Conservation (phyloP, 2,797 vertebrate species). For the Pantherophis vulpinus region DNA sequence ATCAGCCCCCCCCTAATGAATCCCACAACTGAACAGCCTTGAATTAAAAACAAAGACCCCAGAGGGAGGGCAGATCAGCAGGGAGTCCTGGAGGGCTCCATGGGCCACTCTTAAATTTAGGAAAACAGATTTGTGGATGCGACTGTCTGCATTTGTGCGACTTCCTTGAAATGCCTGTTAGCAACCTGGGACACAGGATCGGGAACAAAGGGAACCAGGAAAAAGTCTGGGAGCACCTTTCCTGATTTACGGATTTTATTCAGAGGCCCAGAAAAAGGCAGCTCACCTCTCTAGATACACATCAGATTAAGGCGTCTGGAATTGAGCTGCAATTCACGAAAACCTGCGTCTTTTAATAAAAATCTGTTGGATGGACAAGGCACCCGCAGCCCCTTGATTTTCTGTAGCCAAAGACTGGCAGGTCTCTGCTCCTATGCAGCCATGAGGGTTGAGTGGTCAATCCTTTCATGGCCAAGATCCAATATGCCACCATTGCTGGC, state of each 20-base stretch:
- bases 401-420: background rate
- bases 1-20: background rate
- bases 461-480: background rate
- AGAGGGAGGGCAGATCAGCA: background rate
- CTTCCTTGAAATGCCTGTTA: background rate
- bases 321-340: background rate
- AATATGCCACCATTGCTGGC: background rate
- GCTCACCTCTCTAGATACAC: background rate
- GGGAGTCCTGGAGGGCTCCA: background rate
- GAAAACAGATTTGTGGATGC: background rate
- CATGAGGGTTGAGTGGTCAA: background rate
- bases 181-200: background rate
- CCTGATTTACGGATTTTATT: background rate
- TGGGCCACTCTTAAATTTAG: background rate
- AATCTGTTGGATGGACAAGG: background rate
- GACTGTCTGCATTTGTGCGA: no score
- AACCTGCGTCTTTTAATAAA: background rate
- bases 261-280: background rate
- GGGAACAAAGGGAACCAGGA: background rate
- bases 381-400: accelerated
- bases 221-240: background rate
- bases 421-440: background rate
- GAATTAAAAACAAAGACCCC: accelerated
- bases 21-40: background rate
- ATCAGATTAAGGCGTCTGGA: background rate